These are phyloP conservation scores for Melanotaenia boesemani DNA, from an alignment of 2,797 vertebrate genomes.

Conservation along the genomic window DNA sequence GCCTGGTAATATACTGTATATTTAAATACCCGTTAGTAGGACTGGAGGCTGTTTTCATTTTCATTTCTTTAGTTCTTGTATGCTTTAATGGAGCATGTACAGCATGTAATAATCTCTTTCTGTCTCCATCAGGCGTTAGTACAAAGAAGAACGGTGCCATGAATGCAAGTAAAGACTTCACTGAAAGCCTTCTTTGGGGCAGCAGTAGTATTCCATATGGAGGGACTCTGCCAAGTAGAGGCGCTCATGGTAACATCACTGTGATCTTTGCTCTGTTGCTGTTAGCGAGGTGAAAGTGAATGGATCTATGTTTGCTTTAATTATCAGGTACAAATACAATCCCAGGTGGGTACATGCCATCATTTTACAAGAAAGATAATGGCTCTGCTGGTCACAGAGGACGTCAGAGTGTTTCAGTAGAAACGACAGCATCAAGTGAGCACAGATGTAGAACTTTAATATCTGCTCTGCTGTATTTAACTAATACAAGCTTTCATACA, in stretches of 20 bases:
- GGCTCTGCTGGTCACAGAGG: conserved; percentile 87
- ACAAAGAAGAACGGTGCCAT: conserved; percentile 87
- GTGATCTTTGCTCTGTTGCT: background rate
- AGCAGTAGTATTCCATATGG: conserved; percentile 86
- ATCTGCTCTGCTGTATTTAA: background rate
- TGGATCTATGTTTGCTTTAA: background rate
- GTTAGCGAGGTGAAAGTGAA: background rate
- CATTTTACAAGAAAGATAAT: conserved; percentile 91
- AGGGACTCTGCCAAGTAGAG: conserved; percentile 84
- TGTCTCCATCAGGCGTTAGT: conserved; percentile 83
- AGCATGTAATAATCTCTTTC: background rate
- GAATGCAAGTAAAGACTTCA: conserved; percentile 85
- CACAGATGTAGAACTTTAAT: background rate
- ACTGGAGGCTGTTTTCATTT: background rate
- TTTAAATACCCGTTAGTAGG: background rate
- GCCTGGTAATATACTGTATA: conserved; percentile 84
- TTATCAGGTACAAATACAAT: conserved; percentile 81
- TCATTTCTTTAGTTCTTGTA: background rate
- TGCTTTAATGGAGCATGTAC: background rate
- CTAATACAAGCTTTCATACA: background rate
- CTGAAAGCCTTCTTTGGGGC: conserved; percentile 85
- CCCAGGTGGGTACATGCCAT: conserved; percentile 85
- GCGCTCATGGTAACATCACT: conserved; percentile 84
- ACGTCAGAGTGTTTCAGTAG: conserved; percentile 83
- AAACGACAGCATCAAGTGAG: conserved; percentile 88